Conservation (phyloP, 2,113 vertebrate genomes). For the Origma solitaria region DNA sequence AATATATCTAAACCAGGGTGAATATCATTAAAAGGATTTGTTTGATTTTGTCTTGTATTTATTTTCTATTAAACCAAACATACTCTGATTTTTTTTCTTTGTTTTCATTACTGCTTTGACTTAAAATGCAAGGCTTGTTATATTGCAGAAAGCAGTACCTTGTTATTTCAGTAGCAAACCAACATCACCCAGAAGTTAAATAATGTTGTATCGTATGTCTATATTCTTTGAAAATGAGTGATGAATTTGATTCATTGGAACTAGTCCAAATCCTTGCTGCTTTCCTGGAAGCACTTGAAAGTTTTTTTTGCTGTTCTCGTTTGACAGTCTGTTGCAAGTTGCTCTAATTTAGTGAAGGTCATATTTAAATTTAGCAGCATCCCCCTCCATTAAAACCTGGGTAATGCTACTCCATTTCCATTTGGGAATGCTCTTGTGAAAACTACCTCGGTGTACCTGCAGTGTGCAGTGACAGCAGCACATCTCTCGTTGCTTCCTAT, state of each 20-base stretch:
- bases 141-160: neutral
- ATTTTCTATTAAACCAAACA: neutral
- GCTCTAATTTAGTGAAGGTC: slow-evolving; percentile 16
- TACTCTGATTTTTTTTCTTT: neutral
- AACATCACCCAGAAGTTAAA: neutral
- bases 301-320: neutral
- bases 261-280: neutral
- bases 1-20: neutral
- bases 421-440: neutral
- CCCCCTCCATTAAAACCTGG: neutral
- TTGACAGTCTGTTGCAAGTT: neutral
- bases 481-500: neutral
- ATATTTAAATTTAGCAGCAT: neutral
- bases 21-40: neutral
- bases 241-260: neutral
- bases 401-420: neutral
- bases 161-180: neutral
- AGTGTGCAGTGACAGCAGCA: neutral
- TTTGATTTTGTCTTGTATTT: neutral
- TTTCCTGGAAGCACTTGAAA: neutral
- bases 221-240: neutral
- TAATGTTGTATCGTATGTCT: neutral
- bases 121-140: neutral
- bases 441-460: rapidly evolving
- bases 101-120: neutral